phyloP scores from a whole-genome alignment of 2,888 invertebrate species.

The Archips crataeganus region DNA sequence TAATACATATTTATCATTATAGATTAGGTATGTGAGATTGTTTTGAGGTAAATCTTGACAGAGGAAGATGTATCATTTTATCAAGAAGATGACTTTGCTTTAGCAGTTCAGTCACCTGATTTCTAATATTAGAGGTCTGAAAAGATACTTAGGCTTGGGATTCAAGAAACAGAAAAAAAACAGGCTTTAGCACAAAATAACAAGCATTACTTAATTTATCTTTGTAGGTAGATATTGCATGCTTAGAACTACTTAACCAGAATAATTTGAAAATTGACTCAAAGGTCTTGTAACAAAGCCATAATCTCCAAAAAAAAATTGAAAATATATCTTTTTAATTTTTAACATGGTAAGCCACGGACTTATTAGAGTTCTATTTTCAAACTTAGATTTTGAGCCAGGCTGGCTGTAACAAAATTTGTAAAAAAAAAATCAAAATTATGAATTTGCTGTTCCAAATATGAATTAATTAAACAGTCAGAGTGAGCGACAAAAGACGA shows the following conservation, averaged over 20 bases:
- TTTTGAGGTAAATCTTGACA: constrained; percentile 34
- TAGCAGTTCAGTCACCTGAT: neutral
- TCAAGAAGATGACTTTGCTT: constrained; percentile 11
- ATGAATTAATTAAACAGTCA: constrained; percentile 40
- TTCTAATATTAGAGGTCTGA: neutral
- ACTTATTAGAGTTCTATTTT: constrained; percentile 21
- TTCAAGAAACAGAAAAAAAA: neutral
- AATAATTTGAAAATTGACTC: too few relatives aligned
- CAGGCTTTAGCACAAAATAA: neutral
- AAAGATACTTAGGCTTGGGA: neutral
- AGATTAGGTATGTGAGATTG: constrained; percentile 25
- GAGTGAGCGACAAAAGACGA: constrained; percentile 31
- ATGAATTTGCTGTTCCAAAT: constrained; percentile 41
- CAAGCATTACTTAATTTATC: neutral
- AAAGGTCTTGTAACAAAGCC: too few relatives aligned
- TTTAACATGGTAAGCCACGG: neutral
- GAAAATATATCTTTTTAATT: too few relatives aligned
- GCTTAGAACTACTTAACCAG: too few relatives aligned
- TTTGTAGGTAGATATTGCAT: too few relatives aligned
- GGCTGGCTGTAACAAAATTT: neutral
- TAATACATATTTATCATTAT: constrained; percentile 28
- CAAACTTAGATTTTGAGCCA: neutral
- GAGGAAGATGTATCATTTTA: constrained; percentile 35
- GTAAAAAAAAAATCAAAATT: constrained; percentile 5
- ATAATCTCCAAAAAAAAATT: too few relatives aligned